Conservation (phyloP, 2,888 invertebrate genomes). For the Tipula unca region DNA sequence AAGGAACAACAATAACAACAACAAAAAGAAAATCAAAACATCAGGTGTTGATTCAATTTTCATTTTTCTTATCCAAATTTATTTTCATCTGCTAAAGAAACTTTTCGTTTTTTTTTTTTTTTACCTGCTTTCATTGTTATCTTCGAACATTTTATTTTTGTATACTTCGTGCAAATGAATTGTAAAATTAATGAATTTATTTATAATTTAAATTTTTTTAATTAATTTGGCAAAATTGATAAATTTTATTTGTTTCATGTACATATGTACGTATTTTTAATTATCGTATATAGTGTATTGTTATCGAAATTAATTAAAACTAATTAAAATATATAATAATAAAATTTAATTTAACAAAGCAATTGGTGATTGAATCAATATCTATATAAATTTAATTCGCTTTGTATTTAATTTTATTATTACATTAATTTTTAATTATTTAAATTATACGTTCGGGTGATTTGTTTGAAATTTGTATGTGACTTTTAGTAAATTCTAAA, state of each 20-base stretch:
- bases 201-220: neutral
- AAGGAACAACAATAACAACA: neutral
- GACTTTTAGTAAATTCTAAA: too few species aligned
- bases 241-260: neutral
- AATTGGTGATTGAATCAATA: neutral
- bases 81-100: neutral
- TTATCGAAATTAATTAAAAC: neutral
- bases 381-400: too few species aligned
- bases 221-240: neutral
- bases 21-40: neutral
- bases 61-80: neutral
- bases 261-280: neutral
- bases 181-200: neutral
- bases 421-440: neutral
- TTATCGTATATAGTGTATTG: neutral
- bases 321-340: neutral
- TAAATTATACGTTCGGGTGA: too few species aligned
- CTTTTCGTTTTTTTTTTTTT: neutral
- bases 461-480: too few species aligned
- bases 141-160: neutral
- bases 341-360: neutral
- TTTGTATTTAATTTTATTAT: neutral
- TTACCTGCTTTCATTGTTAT: neutral
- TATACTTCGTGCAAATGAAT: neutral
- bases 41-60: conserved; percentile 9